Evolutionary conservation across 92 coral and sea anemone species (phyloP).

Genomic region (Phymanthus crucifer): DNA sequence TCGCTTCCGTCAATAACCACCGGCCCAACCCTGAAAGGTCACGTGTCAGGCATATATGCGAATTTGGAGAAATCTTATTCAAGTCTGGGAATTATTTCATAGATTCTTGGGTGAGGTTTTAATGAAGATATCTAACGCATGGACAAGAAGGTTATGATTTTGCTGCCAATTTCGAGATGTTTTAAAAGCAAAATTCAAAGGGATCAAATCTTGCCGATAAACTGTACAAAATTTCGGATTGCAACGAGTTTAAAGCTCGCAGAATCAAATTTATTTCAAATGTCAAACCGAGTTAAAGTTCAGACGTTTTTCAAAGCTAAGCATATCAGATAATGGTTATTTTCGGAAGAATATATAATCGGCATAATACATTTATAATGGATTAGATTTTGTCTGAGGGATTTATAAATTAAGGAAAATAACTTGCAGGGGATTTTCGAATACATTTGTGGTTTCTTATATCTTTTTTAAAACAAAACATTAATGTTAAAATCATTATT

Average conservation of each 20-base stretch:
- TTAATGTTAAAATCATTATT: too few species aligned
- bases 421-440: not conserved
- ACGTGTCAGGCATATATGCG: not conserved
- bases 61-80: not conserved
- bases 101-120: not conserved
- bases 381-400: not conserved
- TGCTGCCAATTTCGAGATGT: too few species aligned
- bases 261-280: too few species aligned
- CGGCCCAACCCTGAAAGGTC: not conserved
- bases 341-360: too few species aligned
- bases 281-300: too few species aligned
- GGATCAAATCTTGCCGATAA: too few species aligned
- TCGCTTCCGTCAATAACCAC: constrained; percentile 2
- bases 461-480: not conserved
- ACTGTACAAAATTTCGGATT: too few species aligned
- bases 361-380: not conserved
- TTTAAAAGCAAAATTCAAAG: too few species aligned
- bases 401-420: not conserved
- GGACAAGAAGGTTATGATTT: not conserved
- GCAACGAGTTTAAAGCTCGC: too few species aligned
- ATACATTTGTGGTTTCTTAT: not conserved
- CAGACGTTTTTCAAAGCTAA: too few species aligned
- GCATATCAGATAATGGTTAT: too few species aligned
- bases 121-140: not conserved
- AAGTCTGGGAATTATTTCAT: not conserved